Percentiles rank a stretch among this genome's conserved stretches.
Conservation (phyloP, 30 jellyfish, hydroid and myxozoan species). For the Nemopilema nomurai region DNA sequence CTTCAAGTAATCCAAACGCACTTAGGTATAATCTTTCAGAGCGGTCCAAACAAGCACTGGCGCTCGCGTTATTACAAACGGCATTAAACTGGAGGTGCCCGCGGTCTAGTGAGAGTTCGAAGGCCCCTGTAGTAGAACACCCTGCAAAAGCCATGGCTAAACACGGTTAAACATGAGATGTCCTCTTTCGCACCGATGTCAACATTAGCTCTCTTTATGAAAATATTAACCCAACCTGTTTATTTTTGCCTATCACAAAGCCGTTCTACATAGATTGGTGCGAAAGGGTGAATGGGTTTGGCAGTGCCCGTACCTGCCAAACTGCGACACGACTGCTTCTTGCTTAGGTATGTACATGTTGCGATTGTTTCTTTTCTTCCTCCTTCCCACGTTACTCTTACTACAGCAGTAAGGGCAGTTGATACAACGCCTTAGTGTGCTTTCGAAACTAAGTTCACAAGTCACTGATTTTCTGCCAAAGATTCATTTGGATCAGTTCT, state of each 20-base stretch:
- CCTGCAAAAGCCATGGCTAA: conserved; percentile 23
- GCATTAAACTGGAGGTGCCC: neutral
- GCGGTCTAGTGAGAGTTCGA: conserved; percentile 5
- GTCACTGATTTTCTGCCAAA: no score
- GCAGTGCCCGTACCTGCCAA: neutral
- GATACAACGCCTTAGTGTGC: no score
- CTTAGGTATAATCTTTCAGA: conserved; percentile 3
- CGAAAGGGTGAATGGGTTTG: neutral
- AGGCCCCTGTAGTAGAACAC: neutral
- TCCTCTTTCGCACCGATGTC: conserved; percentile 60
- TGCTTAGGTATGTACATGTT: no score
- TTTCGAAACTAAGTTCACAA: no score
- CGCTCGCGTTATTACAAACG: neutral
- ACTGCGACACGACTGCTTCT: neutral
- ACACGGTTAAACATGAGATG: conserved; percentile 35
- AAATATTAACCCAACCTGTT: conserved; percentile 23
- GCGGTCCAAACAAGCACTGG: neutral
- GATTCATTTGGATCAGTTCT: no score
- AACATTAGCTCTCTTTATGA: conserved; percentile 2
- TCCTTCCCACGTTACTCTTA: no score
- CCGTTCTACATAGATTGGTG: neutral
- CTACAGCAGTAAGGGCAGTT: no score
- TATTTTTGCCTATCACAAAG: neutral
- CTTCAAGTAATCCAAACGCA: neutral
- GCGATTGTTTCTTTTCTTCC: no score